These are phyloP conservation scores for Sebastes nivosus DNA, from an alignment of 2,797 vertebrate species.

Conservation along the genomic window DNA sequence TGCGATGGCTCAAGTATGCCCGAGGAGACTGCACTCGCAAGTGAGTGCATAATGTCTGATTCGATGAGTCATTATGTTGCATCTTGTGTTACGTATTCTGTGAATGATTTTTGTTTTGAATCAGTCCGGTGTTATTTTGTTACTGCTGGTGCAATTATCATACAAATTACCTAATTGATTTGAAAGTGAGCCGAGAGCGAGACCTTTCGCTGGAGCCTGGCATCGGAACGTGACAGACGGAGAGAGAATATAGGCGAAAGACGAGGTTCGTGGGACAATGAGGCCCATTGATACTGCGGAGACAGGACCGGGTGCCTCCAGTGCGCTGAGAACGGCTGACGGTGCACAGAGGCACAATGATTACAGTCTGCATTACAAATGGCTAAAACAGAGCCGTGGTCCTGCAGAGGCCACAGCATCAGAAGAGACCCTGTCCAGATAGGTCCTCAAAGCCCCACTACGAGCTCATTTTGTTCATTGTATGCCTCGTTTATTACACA, in stretches of 20 bases:
- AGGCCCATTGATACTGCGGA: slow-evolving; percentile 77
- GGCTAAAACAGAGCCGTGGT: slow-evolving; percentile 68
- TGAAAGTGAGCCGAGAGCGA: slow-evolving; percentile 16
- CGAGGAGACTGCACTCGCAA: too few species aligned
- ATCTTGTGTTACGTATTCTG: neutral
- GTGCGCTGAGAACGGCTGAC: slow-evolving; percentile 60
- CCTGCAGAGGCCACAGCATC: slow-evolving; percentile 38
- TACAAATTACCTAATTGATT: slow-evolving; percentile 4
- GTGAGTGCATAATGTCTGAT: too few species aligned
- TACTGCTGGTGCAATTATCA: neutral
- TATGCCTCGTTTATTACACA: neutral
- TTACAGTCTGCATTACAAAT: slow-evolving; percentile 75
- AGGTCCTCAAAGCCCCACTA: neutral
- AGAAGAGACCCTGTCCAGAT: slow-evolving; percentile 24
- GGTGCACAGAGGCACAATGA: slow-evolving; percentile 74
- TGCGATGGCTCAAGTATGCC: neutral
- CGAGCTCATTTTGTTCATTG: slow-evolving; percentile 7
- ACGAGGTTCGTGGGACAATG: slow-evolving; percentile 74
- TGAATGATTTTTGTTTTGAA: neutral
- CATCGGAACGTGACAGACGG: slow-evolving; percentile 53
- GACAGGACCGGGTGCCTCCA: slow-evolving; percentile 77
- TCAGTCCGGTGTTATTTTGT: neutral
- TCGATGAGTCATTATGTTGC: neutral
- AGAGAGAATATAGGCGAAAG: slow-evolving; percentile 50
- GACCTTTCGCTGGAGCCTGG: slow-evolving; percentile 33